Base-by-base conservation (phyloP, 2,888 invertebrate species). In the Macrophya alboannulata region DNA sequence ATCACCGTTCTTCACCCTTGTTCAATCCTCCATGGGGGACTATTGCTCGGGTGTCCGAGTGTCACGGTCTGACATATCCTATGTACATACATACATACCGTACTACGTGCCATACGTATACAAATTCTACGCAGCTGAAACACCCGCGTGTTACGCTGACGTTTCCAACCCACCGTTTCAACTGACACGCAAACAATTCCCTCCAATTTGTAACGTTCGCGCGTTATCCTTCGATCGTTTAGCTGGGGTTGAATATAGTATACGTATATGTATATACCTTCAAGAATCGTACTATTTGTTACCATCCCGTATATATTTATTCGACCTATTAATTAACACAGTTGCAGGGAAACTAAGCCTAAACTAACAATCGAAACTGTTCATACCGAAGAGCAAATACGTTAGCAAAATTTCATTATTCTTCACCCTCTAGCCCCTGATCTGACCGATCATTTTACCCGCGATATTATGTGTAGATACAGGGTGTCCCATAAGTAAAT, bases 181-280 rank as follows among this genome's bases (percentile, higher is more conserved):
- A 77, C 77, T 77, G 77, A 77, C 77, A 77, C 77, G 77, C 77
- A 77, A 77, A 77, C 77, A 77, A 77, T 77, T 77, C 77, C 51
- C 77, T 77, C 51, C 77, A 77, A 77, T 77, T 77, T 77, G 77
- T 77, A 77, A 77, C 77, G 55, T 77, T 77, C 77, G 77, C 77
- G 77, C 77, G 51, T 48, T 77, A 77, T 77, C 77, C 77, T 77
- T 77, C 77, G 51, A 77, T 77, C 77, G 77, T 77, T 77, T 77
- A 55, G 77, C 77, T 31, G 77, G 55, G 77, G 55, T 77, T 77
- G 48, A 31, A 31, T 31, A 31, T 43, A 15, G n/a, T n/a, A n/a
- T n/a, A n/a, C n/a, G n/a, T n/a, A n/a, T n/a, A n/a, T n/a, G n/a
- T 17, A 17, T n/a, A n/a, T 48, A 62, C 62, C 62, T 62, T 9